Conservation (phyloP, 2,888 invertebrate genomes). For the Argyresthia goedartella region DNA sequence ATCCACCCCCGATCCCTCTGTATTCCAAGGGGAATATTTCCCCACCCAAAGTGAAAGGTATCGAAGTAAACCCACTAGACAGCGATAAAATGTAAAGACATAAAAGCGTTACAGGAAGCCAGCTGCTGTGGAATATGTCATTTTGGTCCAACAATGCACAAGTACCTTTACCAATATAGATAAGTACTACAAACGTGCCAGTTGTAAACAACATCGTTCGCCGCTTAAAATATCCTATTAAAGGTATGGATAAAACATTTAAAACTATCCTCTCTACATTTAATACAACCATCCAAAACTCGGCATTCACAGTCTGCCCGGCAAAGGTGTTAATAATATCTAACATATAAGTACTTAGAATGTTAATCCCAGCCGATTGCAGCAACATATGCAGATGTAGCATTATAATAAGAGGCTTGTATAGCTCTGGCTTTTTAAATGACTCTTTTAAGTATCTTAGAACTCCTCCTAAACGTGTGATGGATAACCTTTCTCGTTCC, state of each 20-base stretch:
- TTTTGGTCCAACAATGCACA: conserved; percentile 47
- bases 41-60: conserved; percentile 80
- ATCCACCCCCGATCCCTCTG: conserved; percentile 75
- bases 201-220: conserved; percentile 72
- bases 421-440: conserved; percentile 62
- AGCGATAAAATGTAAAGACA: conserved; percentile 70
- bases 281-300: conserved; percentile 73
- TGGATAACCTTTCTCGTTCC: conserved; percentile 23
- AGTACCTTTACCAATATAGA: conserved; percentile 67
- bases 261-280: conserved; percentile 74
- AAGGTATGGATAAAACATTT: conserved; percentile 71
- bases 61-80: conserved; percentile 72
- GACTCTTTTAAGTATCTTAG: conserved; percentile 32
- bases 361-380: conserved; percentile 79
- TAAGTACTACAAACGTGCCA: conserved; percentile 67
- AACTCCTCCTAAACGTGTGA: conserved; percentile 24
- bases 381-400: conserved; percentile 74
- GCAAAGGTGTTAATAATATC: conserved; percentile 73
- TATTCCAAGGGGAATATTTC: conserved; percentile 76
- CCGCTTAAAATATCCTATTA: conserved; percentile 72
- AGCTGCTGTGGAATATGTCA: conserved; percentile 37
- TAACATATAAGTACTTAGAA: conserved; percentile 77
- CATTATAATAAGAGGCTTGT: conserved; percentile 72
- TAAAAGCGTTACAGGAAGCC: conserved; percentile 60
- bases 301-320: conserved; percentile 65